Evolutionary conservation across 2,113 vertebrate species (phyloP).

Genomic region (Sylvietta virens): DNA sequence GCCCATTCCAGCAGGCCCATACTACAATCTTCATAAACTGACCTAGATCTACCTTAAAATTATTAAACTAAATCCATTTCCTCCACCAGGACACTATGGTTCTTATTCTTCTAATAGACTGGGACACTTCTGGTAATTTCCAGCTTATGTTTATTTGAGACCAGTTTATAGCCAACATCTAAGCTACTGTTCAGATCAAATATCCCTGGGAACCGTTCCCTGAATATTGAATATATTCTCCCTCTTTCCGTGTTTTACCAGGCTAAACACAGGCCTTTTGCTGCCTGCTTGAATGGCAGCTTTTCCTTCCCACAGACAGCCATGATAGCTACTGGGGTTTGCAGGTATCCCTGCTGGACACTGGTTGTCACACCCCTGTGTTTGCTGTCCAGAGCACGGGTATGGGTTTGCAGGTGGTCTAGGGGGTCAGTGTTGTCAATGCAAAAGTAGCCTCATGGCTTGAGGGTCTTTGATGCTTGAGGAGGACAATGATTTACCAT

Average conservation of each 20-base stretch:
- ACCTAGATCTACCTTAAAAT: neutral
- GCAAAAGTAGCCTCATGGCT: neutral
- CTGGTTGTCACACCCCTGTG: neutral
- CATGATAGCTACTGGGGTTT: fast-evolving
- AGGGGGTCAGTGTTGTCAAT: neutral
- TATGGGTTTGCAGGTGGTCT: neutral
- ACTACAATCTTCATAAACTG: neutral
- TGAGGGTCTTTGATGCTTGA: neutral
- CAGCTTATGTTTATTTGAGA: neutral
- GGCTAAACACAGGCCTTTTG: neutral
- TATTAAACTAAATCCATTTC: neutral
- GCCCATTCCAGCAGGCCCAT: neutral
- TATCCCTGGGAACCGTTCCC: neutral
- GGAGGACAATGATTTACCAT: neutral
- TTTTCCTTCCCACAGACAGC: neutral
- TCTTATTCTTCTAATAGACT: neutral
- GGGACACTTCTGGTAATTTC: neutral
- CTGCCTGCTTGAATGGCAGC: neutral
- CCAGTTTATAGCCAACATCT: neutral
- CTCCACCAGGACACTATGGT: neutral
- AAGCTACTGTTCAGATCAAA: neutral
- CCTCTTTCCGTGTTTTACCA: neutral
- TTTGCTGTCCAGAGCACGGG: neutral
- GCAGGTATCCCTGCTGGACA: neutral
- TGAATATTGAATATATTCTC: neutral